Evolutionary conservation across 2,888 invertebrate genomes (phyloP).

Genomic region (Panorpa germanica): DNA sequence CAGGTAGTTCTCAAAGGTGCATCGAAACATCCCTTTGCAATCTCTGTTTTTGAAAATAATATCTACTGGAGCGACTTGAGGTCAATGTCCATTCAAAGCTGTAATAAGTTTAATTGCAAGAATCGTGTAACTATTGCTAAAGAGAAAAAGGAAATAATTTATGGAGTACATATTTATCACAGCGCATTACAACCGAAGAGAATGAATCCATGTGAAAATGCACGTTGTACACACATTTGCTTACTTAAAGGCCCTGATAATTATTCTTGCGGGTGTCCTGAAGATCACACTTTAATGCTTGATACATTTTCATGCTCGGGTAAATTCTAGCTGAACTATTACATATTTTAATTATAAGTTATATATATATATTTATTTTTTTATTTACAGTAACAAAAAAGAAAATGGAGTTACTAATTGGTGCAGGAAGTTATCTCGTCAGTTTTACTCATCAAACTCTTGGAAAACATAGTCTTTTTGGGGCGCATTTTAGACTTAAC

Average conservation of each 20-base stretch:
- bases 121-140: conserved; percentile 32
- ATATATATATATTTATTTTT: conserved; percentile 2
- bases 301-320: conserved; percentile 37
- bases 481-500: conserved; percentile 26
- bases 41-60: conserved; percentile 72
- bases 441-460: conserved; percentile 43
- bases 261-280: conserved; percentile 57
- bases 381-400: conserved; percentile 15
- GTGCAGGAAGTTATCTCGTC: conserved; percentile 33
- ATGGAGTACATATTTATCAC: conserved; percentile 60
- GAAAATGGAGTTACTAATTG: conserved; percentile 24
- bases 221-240: conserved; percentile 60
- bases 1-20: conserved; percentile 33
- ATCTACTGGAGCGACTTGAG: conserved; percentile 86
- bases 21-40: conserved; percentile 61
- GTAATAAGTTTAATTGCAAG: conserved; percentile 60
- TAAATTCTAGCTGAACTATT: conserved; percentile 15
- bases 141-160: conserved; percentile 27
- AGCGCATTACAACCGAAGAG: conserved; percentile 35
- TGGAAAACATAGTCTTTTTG: conserved; percentile 37
- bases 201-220: conserved; percentile 38
- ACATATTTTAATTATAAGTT: conserved; percentile 5
- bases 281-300: conserved; percentile 37
- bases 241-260: conserved; percentile 36
- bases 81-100: conserved; percentile 50